These are phyloP conservation scores for Suillia variegata DNA, from an alignment of 2,888 invertebrate species.

Conservation along the genomic window DNA sequence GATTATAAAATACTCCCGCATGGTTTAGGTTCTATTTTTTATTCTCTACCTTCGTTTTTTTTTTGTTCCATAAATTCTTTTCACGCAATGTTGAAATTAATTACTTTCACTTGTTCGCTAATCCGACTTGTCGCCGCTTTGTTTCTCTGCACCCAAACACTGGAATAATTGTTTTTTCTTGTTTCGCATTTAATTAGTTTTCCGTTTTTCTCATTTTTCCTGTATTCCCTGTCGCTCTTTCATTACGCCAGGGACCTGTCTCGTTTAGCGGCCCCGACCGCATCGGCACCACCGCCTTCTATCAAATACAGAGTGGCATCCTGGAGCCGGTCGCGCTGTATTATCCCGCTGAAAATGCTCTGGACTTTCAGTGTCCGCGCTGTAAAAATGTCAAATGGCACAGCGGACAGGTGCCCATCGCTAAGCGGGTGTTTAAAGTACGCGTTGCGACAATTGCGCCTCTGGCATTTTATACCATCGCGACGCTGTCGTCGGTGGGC, in stretches of 20 bases:
- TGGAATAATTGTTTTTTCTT: neutral
- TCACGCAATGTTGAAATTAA: too few relatives aligned
- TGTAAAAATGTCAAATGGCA: slow-evolving; percentile 75
- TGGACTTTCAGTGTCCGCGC: slow-evolving; percentile 73
- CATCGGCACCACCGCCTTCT: slow-evolving; percentile 83
- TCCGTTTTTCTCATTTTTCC: neutral
- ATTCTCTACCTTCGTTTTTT: too few relatives aligned
- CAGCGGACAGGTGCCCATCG: slow-evolving; percentile 80
- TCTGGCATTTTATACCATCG: slow-evolving; percentile 75
- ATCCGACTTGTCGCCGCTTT: too few relatives aligned
- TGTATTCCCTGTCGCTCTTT: too few relatives aligned
- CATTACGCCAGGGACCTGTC: slow-evolving; percentile 80
- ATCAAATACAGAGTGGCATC: slow-evolving; percentile 84
- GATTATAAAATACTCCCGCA: too few relatives aligned
- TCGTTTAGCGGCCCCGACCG: slow-evolving; percentile 89
- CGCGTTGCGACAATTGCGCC: slow-evolving; percentile 79
- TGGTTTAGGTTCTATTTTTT: too few relatives aligned
- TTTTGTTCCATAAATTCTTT: too few relatives aligned
- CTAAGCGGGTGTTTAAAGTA: slow-evolving; percentile 75
- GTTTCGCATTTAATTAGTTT: neutral
- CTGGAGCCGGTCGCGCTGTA: slow-evolving; percentile 76
- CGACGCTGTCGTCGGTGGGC: slow-evolving; percentile 75
- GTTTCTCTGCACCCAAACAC: too few relatives aligned
- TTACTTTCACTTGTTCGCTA: too few relatives aligned
- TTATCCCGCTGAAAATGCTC: slow-evolving; percentile 66